Base-by-base conservation (phyloP, 1,140 invertebrate genomes). In the Hormaphis cornu region DNA sequence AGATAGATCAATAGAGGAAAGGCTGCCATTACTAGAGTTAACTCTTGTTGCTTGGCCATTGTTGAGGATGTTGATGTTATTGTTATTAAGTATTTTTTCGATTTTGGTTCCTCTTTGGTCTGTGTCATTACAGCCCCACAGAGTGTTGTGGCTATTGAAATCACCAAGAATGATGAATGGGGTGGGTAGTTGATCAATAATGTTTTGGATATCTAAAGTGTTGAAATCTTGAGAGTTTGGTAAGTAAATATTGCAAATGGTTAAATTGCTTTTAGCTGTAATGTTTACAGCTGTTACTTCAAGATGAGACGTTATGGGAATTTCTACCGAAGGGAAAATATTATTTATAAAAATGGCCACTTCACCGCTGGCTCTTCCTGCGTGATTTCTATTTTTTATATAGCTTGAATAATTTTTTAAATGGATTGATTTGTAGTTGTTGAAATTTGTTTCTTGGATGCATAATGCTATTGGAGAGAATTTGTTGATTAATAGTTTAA, bases 141-240 rank as follows among this genome's bases (percentile, higher is more conserved):
- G 35, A 14, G 40, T 59, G 70, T 75, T 76, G 56, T 79, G 76
- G 24, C 72, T 73, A 35, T 77, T 78, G 52, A 77, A 76, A 42
- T 77, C 76, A 1, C 74, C 74, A 16, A 75, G 12, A 48, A 76
- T 40, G 26, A 77, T 71, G 46, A 74, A 78, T 18, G 74, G 75
- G 59, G 42, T 70, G 7, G 73, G 75, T 16, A 79, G 53, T 75
- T 77, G 75, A 7, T 28, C 7, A 10, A 75, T 71, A 14, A 78
- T 42, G 9, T 76, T 40, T 30, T 73, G 71, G 14, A 78, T 28
- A 44, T 74, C 71, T 1, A 35, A 22, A 2, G 16, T 9, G 4
- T 28, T n/a, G 3, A 63, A 3, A 14, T 40, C 18, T 22, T 9
- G 20, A 28, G 12, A 12, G 35, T 50, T 53, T 10, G 42, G 42